Conservation (phyloP, 2,888 invertebrate genomes). For the Eilema sororculum region DNA sequence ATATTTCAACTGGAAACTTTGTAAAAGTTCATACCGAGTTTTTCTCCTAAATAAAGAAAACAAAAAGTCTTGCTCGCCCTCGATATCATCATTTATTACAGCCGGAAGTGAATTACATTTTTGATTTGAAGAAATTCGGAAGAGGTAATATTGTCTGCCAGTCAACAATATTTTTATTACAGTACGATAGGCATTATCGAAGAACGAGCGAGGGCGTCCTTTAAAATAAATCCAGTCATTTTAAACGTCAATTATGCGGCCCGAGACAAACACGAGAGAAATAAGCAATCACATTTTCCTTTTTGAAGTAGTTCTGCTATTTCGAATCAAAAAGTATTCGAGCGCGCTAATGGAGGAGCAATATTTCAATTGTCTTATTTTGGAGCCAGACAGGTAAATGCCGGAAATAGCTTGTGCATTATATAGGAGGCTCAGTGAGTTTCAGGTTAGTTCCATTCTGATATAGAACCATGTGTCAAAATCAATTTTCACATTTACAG, state of each 20-base stretch:
- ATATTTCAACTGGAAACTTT: constrained; percentile 63
- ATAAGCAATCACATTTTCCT: constrained; percentile 36
- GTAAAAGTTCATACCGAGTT: constrained; percentile 56
- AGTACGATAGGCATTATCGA: neutral
- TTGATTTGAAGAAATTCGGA: constrained; percentile 27
- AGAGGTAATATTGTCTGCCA: constrained; percentile 20
- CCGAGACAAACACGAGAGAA: constrained; percentile 20
- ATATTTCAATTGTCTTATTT: constrained; percentile 69
- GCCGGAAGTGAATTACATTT: constrained; percentile 30
- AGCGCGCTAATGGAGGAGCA: constrained; percentile 54
- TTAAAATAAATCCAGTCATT: constrained; percentile 16
- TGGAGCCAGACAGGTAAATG: constrained; percentile 60
- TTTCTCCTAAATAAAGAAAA: constrained; percentile 57
- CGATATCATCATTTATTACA: constrained; percentile 54
- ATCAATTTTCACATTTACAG: constrained; percentile 82
- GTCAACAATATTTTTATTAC: constrained; percentile 13
- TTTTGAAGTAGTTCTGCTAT: constrained; percentile 35
- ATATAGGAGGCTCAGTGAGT: constrained; percentile 68
- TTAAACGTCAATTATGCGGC: constrained; percentile 11
- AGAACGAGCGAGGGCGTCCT: neutral
- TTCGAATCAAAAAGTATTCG: constrained; percentile 55
- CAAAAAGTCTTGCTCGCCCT: constrained; percentile 52
- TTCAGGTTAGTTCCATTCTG: constrained; percentile 62
- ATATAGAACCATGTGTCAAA: constrained; percentile 78
- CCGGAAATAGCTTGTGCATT: constrained; percentile 76